Evolutionary conservation across 2,797 vertebrate genomes (phyloP).

Genomic region (Cirrhinus mrigala): DNA sequence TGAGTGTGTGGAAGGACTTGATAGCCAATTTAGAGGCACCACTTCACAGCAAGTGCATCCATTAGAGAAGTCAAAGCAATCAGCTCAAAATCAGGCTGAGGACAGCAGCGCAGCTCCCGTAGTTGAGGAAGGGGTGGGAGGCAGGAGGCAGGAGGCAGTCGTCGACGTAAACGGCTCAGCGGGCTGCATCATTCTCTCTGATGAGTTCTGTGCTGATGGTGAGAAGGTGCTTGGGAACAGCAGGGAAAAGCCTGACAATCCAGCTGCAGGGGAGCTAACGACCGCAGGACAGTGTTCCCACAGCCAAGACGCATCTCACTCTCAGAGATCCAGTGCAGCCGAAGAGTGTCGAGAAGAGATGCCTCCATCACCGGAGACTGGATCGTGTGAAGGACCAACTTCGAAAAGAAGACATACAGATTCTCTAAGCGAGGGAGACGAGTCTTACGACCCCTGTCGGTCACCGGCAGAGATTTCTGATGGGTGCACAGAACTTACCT

Average conservation of each 20-base stretch:
- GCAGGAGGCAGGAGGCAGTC: constrained; percentile 48
- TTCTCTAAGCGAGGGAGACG: constrained; percentile 70
- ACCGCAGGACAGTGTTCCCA: constrained; percentile 57
- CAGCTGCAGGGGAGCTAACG: constrained; percentile 49
- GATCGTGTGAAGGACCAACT: constrained; percentile 63
- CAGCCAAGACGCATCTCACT: constrained; percentile 54
- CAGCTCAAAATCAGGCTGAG: constrained; percentile 65
- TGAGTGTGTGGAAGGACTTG: constrained; percentile 57
- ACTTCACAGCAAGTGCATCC: constrained; percentile 65
- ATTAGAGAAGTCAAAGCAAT: constrained; percentile 70
- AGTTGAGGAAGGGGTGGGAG: constrained; percentile 36
- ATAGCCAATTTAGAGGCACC: constrained; percentile 64
- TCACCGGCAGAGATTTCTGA: constrained; percentile 67
- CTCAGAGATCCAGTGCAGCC: constrained; percentile 62
- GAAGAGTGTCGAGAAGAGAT: constrained; percentile 66
- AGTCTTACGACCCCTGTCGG: not conserved
- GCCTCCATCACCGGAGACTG: constrained; percentile 58
- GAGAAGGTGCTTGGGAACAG: constrained; percentile 58
- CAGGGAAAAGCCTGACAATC: constrained; percentile 42
- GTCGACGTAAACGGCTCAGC: constrained; percentile 57
- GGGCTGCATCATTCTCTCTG: constrained; percentile 49
- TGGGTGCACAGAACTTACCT: constrained; percentile 60
- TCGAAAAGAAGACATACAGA: constrained; percentile 74
- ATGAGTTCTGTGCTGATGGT: constrained; percentile 48
- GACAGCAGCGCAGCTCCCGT: constrained; percentile 49